Evolutionary conservation across 2,113 vertebrate species (phyloP), one percentile per base, ranked within the genome.

Genomic region (Pseudopipra pipra): DNA sequence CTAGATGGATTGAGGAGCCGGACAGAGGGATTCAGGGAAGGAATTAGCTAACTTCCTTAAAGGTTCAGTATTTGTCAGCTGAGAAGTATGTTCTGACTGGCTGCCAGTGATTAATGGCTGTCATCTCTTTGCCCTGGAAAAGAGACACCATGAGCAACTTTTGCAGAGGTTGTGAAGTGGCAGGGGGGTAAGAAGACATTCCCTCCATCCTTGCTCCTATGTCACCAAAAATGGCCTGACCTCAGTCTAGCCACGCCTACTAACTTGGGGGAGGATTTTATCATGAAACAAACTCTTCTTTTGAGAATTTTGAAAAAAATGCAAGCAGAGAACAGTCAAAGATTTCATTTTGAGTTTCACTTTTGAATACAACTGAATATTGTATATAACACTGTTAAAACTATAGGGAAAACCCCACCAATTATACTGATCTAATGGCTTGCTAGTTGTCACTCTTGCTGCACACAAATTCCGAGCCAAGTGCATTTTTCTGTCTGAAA

Each of bases 401-500:
- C 6, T 30, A 56, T 16, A 75, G 61, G 55, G 31, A 65, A 96
- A 90, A 19, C 2, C 5, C 46, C 33, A 71, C 54, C 52, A 70
- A 58, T 89, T 85, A 66, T n/a, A 88, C 4, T 83, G 82, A 73
- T 73, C 86, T 23, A 15, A 74, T 74, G 44, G 67, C 52, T 95
- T 83, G 89, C 77, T 90, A 94, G 82, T 92, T 59, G 78, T 91
- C 78, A 74, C 47, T 28, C 22, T 46, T 95, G 84, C 85, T 92
- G 91, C 89, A 82, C 70, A 88, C 61, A 95, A 90, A 87, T 46
- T 43, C 41, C 92, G 89, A 95, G 89, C 86, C 93, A 97, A 96
- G 62, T 83, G 68, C 76, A 72, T 97, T 95, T 87, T 96, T 95
- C 95, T 95, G 87, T 65, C 72, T 94, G 67, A 93, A 90, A 96